phyloP scores from a whole-genome alignment of 1,140 invertebrate genomes.

The Polypedilum vanderplanki region DNA sequence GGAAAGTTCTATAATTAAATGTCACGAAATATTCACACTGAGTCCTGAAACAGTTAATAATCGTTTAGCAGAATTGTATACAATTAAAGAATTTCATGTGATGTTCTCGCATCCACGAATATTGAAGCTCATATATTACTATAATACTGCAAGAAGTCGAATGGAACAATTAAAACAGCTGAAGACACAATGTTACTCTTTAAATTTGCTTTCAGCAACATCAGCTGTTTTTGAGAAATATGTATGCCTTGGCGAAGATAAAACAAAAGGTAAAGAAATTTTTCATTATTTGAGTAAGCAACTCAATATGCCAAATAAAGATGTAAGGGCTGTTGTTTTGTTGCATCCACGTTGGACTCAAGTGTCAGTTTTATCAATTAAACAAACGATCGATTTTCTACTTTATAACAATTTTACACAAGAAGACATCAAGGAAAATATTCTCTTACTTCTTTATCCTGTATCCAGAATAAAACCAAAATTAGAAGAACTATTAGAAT shows the following conservation, averaged over 20 bases:
- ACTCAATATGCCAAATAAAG: conserved; percentile 36
- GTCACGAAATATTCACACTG: conserved; percentile 49
- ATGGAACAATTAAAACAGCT: conserved; percentile 48
- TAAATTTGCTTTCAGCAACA: conserved; percentile 50
- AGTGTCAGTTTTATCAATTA: conserved; percentile 46
- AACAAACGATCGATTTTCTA: conserved; percentile 47
- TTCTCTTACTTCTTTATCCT: conserved; percentile 51
- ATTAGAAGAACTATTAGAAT: not conserved
- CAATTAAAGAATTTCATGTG: conserved; percentile 48
- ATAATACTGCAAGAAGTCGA: conserved; percentile 48
- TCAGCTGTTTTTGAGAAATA: conserved; percentile 51
- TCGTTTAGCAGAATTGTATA: conserved; percentile 46
- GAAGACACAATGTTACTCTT: conserved; percentile 49
- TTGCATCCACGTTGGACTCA: conserved; percentile 53
- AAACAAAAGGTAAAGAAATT: conserved; percentile 50
- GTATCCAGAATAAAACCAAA: conserved; percentile 37
- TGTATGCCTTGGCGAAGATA: conserved; percentile 49
- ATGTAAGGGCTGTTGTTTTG: conserved; percentile 42
- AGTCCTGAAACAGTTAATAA: conserved; percentile 46
- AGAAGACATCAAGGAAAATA: conserved; percentile 47
- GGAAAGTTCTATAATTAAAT: conserved; percentile 45
- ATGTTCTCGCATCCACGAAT: conserved; percentile 49
- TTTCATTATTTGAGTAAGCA: conserved; percentile 41
- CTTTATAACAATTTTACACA: conserved; percentile 43
- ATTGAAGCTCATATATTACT: conserved; percentile 49